Evolutionary conservation across 1,140 invertebrate species (phyloP).

Genomic region (Brachionus koreanus): DNA sequence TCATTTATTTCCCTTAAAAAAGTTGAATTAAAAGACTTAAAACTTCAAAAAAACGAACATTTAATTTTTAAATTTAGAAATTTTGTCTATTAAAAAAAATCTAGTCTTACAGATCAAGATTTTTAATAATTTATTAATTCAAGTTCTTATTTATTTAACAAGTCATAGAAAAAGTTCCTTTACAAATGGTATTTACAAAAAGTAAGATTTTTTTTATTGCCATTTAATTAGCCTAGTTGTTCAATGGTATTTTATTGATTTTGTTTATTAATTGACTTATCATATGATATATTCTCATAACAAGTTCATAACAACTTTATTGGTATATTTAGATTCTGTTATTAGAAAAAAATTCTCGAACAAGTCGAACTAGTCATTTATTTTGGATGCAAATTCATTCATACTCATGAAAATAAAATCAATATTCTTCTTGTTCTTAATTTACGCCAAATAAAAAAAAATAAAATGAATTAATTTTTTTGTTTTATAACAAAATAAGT

Average conservation of each 20-base stretch:
- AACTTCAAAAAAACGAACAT: too few species aligned
- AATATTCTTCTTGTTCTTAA: neutral
- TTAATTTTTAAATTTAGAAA: too few species aligned
- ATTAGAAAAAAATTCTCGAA: neutral
- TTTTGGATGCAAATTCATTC: neutral
- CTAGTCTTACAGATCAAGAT: neutral
- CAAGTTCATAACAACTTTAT: neutral
- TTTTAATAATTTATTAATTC: neutral
- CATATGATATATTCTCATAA: neutral
- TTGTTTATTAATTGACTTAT: neutral
- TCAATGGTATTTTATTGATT: neutral
- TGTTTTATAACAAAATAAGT: constrained; percentile 33
- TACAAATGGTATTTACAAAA: neutral
- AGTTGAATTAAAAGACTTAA: too few species aligned
- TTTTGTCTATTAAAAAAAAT: too few species aligned
- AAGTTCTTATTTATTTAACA: neutral
- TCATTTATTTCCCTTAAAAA: too few species aligned
- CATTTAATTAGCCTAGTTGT: neutral
- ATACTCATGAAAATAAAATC: neutral
- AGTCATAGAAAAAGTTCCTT: neutral
- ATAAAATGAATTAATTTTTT: neutral
- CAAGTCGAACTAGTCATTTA: neutral
- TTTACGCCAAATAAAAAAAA: neutral
- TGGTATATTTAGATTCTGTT: neutral
- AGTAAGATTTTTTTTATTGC: neutral